Evolutionary conservation across 2,888 invertebrate species (phyloP).

Genomic region (Lycophotia porphyrea): DNA sequence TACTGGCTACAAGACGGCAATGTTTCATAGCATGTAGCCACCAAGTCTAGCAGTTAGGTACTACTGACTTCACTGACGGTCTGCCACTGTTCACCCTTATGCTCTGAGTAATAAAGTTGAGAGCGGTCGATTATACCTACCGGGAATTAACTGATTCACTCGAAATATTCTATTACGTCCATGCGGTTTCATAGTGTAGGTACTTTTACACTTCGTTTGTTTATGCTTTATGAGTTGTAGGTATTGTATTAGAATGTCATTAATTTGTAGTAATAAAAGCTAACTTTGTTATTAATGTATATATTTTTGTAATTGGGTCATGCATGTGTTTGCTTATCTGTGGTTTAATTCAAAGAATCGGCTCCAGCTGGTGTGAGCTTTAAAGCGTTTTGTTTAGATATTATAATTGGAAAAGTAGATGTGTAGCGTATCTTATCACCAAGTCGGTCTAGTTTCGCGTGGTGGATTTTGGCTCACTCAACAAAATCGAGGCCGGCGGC

Average conservation of each 20-base stretch:
- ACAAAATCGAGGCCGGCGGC: neutral
- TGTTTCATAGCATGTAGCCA: conserved; percentile 28
- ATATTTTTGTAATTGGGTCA: conserved; percentile 4
- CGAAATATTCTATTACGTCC: conserved; percentile 40
- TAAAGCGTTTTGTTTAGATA: neutral
- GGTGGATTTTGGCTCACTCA: neutral
- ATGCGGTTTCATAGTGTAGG: conserved; percentile 33
- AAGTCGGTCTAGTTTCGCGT: neutral
- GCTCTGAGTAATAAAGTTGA: no score
- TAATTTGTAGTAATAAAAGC: neutral
- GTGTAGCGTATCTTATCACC: neutral
- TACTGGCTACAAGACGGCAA: neutral
- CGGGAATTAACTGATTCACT: conserved; percentile 38
- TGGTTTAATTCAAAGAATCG: neutral
- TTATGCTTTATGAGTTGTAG: neutral
- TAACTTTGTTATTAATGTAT: conserved; percentile 1
- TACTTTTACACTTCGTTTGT: conserved; percentile 32
- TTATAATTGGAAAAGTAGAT: neutral
- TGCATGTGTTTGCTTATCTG: neutral
- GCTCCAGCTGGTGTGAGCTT: neutral
- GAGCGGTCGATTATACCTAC: conserved; percentile 7
- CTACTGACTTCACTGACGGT: no score
- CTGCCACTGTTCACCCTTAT: no score
- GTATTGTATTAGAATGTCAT: neutral
- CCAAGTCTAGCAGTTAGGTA: conserved; percentile 37